These are phyloP conservation scores for Lucilia cuprina DNA, from an alignment of 1,140 invertebrate genomes.

Conservation along the genomic window DNA sequence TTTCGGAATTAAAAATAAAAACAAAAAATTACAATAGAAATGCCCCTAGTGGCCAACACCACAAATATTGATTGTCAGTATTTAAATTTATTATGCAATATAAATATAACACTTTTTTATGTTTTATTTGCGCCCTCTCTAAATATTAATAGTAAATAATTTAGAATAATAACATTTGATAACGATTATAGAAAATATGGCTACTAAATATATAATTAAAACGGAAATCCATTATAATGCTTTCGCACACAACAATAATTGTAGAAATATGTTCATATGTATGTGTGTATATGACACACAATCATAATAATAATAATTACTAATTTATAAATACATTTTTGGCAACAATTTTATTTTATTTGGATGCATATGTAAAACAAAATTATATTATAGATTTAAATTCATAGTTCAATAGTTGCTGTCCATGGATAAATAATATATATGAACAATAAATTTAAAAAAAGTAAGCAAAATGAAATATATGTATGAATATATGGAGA, in stretches of 20 bases:
- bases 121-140: not conserved
- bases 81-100: not conserved
- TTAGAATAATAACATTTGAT: not conserved
- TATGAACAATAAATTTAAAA: too few species aligned
- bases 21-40: not conserved
- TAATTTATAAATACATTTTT: not conserved
- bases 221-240: not conserved
- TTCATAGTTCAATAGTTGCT: not conserved
- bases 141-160: conserved; percentile 7
- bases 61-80: not conserved
- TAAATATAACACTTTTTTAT: not conserved
- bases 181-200: conserved; percentile 15
- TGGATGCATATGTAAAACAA: not conserved
- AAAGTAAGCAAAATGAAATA: too few species aligned
- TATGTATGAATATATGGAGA: too few species aligned
- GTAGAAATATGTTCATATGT: too few species aligned
- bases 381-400: not conserved
- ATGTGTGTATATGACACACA: too few species aligned
- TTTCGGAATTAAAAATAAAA: not conserved
- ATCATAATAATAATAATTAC: not conserved
- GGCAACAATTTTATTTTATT: not conserved
- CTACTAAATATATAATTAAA: conserved; percentile 10
- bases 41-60: not conserved
- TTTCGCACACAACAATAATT: not conserved
- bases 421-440: not conserved